Evolutionary conservation across 2,888 invertebrate species (phyloP).

Genomic region (Heliconius ismenius): DNA sequence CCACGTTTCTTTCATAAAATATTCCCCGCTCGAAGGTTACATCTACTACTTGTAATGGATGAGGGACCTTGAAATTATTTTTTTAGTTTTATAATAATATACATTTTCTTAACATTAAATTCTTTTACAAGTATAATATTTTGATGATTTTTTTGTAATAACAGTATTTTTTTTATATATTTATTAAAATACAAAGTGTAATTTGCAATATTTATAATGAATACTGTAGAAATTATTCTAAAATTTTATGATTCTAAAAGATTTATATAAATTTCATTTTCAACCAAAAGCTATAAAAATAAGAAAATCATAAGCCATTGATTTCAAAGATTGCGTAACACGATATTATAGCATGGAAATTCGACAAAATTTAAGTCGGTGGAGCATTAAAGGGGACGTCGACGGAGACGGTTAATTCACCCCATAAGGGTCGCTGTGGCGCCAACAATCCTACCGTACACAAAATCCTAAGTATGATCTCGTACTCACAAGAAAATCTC

Average conservation of each 20-base stretch:
- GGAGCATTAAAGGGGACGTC: slow-evolving; percentile 78
- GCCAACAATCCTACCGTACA: slow-evolving; percentile 78
- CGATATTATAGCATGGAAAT: slow-evolving; percentile 75
- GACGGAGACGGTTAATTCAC: slow-evolving; percentile 78
- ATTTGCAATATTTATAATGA: not conserved
- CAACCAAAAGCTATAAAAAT: slow-evolving; percentile 60
- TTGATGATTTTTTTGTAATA: not conserved
- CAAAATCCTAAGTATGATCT: slow-evolving; percentile 74
- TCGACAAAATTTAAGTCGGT: slow-evolving; percentile 80
- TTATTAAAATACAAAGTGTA: not conserved
- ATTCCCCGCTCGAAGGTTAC: slow-evolving; percentile 47
- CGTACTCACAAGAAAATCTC: slow-evolving; percentile 46
- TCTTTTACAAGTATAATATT: not conserved
- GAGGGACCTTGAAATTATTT: slow-evolving; percentile 34
- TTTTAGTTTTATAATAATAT: slow-evolving; percentile 1
- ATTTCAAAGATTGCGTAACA: slow-evolving; percentile 68
- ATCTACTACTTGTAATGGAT: slow-evolving; percentile 45
- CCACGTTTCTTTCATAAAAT: slow-evolving; percentile 49
- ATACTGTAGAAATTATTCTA: not conserved
- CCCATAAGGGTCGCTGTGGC: slow-evolving; percentile 80
- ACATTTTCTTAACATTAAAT: not conserved
- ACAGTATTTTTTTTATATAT: not conserved
- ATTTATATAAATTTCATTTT: slow-evolving; percentile 5
- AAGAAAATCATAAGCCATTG: slow-evolving; percentile 75
- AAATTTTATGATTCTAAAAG: not conserved